Evolutionary conservation across 53 echinoderm and acorn worm species (phyloP), one percentile per base, ranked within the genome.

Genomic region (Paelopatides confundens): DNA sequence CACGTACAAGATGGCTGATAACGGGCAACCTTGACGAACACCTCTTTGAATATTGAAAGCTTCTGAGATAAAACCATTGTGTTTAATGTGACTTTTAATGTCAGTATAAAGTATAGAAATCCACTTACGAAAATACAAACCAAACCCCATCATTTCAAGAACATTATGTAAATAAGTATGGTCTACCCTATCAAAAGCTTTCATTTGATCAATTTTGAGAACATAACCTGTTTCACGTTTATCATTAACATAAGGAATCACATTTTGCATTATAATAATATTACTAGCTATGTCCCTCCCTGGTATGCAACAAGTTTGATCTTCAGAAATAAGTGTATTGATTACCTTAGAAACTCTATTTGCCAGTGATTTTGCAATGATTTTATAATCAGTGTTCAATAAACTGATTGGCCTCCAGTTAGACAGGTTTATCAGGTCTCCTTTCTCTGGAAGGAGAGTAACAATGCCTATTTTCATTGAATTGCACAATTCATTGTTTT

Each of bases 391-490:
- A 3, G 36, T 69, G 24, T 91, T 91, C 10, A 91, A 7, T 28
- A 91, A 40, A 13, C 83, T 70, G 6, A 91, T 91, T 31, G 92
- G 92, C 35, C 88, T 50, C 92, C 88, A 91, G 30, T 91, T 91
- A 0, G 49, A 0, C 0, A 91, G 9, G 0, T 66, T 50, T 11
- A 62, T 49, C 1, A 68, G 68, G 33, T 68, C 68, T 5, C 68
- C 68, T 68, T 68, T 68, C 31, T 68, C 26, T 4, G 68, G 68
- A 30, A 68, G 6, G 5, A 68, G 34, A 32, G 68, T 13, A 33
- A 68, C 4, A 8, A 68, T 30, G 4, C 68, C 33, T 30, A 3
- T 32, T 30, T 33, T 68, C 68, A 68, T 68, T 3, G 68, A 68
- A 15, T 68, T 29, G 30, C 68, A 30, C 33, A 68, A 5, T 14